Conservation (phyloP, 2,797 vertebrate species). For the Zenarchopterus dispar region DNA sequence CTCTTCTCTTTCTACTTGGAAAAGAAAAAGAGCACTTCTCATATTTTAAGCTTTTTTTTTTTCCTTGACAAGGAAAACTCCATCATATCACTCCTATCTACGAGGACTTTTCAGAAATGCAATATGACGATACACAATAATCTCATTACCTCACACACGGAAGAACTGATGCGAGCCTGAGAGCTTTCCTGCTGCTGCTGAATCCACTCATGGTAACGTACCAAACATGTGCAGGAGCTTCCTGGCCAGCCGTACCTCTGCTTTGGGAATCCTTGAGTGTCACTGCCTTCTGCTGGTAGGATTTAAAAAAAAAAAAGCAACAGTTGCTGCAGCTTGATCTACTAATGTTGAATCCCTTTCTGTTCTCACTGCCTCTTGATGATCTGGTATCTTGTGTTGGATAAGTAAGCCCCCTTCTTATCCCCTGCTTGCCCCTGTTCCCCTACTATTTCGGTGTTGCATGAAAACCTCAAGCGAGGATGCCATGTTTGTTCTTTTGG, state of each 20-base stretch:
- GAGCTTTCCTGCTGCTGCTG: constrained; percentile 29
- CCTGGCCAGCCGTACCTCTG: constrained; percentile 60
- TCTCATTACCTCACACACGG: constrained; percentile 16
- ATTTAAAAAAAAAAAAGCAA: constrained; percentile 51
- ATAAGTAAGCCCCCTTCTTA: constrained; percentile 49
- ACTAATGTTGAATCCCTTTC: constrained; percentile 45
- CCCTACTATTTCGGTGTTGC: constrained; percentile 81
- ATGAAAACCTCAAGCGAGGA: constrained; percentile 82
- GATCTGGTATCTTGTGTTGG: constrained; percentile 65
- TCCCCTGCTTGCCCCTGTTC: constrained; percentile 23
- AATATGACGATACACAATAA: not conserved
- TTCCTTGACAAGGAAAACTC: too few species aligned
- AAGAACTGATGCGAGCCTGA: constrained; percentile 3
- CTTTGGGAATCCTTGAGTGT: constrained; percentile 58
- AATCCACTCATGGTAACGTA: constrained; percentile 21
- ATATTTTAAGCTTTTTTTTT: too few species aligned
- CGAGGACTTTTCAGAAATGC: not conserved
- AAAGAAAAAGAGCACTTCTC: too few species aligned
- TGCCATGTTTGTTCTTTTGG: constrained; percentile 78
- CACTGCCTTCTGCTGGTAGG: constrained; percentile 78
- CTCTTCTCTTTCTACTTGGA: too few species aligned
- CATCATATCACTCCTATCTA: too few species aligned
- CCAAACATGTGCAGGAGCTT: constrained; percentile 58
- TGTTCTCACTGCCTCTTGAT: constrained; percentile 72
- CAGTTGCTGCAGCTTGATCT: constrained; percentile 31